phyloP scores from a whole-genome alignment of 2,113 vertebrate genomes.

The Eudorcas thomsonii region DNA sequence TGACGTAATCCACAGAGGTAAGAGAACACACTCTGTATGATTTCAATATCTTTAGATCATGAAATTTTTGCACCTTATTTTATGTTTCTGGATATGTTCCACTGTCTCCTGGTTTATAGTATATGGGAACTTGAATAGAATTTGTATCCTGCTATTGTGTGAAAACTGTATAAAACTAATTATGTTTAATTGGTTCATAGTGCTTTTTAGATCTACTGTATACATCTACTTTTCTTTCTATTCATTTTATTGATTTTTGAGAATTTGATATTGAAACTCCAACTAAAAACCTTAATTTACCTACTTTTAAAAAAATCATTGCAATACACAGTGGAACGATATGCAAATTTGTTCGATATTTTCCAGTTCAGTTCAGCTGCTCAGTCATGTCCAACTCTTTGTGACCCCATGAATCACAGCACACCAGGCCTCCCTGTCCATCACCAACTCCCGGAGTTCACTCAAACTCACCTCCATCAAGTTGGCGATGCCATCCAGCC shows the following conservation, averaged over 20 bases:
- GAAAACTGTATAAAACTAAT: neutral
- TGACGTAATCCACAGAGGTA: neutral
- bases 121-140: neutral
- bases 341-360: neutral
- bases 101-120: neutral
- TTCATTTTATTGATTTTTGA: neutral
- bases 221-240: neutral
- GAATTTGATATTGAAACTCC: neutral
- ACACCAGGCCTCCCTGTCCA: too few species aligned
- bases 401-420: fast-evolving
- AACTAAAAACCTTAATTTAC: neutral
- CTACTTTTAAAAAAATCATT: neutral
- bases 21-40: neutral
- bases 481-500: too few species aligned
- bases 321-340: neutral
- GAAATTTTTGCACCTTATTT: neutral
- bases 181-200: neutral
- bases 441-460: too few species aligned
- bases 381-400: too few species aligned
- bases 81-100: neutral
- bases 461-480: fast-evolving
- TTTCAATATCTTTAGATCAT: neutral
- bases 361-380: neutral
- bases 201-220: neutral
- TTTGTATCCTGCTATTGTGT: neutral